Evolutionary conservation across 2,797 vertebrate genomes (phyloP).

Genomic region (Microhierax caerulescens): DNA sequence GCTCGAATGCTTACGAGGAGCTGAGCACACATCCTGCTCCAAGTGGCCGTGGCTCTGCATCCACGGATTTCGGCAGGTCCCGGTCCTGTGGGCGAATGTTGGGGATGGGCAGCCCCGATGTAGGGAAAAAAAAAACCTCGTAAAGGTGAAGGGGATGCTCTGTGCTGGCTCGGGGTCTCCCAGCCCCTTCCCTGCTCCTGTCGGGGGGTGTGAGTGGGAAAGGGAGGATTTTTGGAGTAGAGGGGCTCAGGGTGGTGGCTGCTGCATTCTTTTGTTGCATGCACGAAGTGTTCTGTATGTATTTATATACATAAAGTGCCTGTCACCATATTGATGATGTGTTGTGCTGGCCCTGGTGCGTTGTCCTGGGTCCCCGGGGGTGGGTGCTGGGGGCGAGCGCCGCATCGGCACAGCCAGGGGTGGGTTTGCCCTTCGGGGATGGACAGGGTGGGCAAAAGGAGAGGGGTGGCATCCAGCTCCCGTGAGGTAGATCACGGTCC

Average conservation of each 20-base stretch:
- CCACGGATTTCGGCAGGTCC: accelerated
- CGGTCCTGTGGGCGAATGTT: accelerated
- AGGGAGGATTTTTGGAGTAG: neutral
- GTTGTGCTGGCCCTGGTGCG: accelerated
- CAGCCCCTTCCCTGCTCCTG: neutral
- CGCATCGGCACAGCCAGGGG: accelerated
- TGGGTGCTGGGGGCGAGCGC: neutral
- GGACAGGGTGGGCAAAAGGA: accelerated
- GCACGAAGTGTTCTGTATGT: accelerated
- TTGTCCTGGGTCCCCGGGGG: neutral
- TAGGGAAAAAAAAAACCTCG: accelerated
- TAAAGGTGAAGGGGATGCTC: neutral
- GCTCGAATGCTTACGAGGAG: neutral
- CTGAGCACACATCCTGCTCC: neutral
- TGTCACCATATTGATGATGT: too few species aligned
- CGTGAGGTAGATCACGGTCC: accelerated
- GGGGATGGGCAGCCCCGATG: neutral
- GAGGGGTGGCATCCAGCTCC: neutral
- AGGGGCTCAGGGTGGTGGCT: neutral
- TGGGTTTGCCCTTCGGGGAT: accelerated
- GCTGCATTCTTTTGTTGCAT: accelerated
- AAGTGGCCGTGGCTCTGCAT: accelerated
- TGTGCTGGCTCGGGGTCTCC: neutral
- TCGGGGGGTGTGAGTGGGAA: neutral
- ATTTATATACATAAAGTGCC: too few species aligned